Percentiles rank a stretch among this genome's conserved stretches.
Evolutionary conservation across 2,888 invertebrate genomes (phyloP).

Genomic region (Fragum sueziense): DNA sequence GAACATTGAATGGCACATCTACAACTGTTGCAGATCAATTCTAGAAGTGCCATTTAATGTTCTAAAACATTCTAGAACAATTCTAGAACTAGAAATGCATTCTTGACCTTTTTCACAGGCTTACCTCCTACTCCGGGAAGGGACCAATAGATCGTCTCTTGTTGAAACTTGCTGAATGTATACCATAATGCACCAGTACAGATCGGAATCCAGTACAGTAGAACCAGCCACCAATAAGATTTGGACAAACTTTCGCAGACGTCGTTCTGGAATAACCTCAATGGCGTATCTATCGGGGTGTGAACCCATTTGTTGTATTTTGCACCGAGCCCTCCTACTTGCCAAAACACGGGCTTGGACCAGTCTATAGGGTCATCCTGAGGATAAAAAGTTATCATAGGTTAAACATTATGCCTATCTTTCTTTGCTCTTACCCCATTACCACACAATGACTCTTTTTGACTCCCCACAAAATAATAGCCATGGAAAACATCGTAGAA

Average conservation of each 20-base stretch:
- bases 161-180: conserved; percentile 59
- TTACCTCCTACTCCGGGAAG: conserved; percentile 55
- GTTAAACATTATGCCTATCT: no score
- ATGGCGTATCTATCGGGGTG: conserved; percentile 81
- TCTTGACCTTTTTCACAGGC: not conserved
- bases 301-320: conserved; percentile 83
- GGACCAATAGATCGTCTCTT: conserved; percentile 54
- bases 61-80: no score
- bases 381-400: no score
- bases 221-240: conserved; percentile 78
- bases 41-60: no score
- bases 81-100: no score
- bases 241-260: conserved; percentile 74
- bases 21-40: no score
- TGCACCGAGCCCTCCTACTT: conserved; percentile 80
- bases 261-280: conserved; percentile 81
- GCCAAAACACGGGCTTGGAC: conserved; percentile 80
- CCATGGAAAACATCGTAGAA: no score
- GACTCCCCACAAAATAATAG: no score
- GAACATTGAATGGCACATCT: no score
- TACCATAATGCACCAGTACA: conserved; percentile 54
- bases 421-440: no score
- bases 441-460: no score
- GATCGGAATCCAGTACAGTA: conserved; percentile 76
- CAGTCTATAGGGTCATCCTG: conserved; percentile 81